A percentile compares a stretch with the other conserved stretches of the same genome.
Conservation (phyloP, 2,113 vertebrate species). For the Fukomys damarensis region DNA sequence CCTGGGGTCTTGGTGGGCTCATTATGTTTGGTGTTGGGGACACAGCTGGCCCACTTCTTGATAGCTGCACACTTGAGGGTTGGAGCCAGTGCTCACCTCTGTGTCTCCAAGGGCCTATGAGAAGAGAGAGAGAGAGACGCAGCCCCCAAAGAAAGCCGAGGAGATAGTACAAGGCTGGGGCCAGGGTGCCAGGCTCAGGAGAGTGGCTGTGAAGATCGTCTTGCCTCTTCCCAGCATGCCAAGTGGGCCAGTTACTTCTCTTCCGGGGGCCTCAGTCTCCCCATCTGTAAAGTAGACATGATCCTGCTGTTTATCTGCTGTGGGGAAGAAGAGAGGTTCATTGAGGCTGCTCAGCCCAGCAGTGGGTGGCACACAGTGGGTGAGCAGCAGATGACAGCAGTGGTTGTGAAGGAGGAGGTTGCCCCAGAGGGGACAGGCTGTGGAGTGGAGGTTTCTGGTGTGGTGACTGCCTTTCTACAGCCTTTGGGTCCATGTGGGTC, state of each 20-base stretch:
- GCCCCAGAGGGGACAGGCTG: neutral
- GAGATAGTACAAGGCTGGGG: neutral
- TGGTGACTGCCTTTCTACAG: neutral
- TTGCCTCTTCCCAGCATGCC: neutral
- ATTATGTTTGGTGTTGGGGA: neutral
- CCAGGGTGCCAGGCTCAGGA: neutral
- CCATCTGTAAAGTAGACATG: neutral
- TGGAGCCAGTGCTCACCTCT: neutral
- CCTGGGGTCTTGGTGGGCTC: neutral
- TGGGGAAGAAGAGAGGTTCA: neutral
- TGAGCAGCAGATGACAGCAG: neutral
- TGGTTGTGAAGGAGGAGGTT: neutral
- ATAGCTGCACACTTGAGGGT: neutral
- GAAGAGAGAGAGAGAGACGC: neutral
- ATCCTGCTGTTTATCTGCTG: accelerated
- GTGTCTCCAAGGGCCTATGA: neutral
- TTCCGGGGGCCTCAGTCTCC: neutral
- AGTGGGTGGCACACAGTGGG: neutral
- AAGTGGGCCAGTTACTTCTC: neutral
- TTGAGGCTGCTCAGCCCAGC: neutral
- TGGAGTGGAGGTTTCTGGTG: neutral
- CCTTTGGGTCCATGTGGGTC: neutral
- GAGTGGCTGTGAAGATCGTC: neutral
- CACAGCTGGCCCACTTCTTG: neutral
- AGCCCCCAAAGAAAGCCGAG: neutral